phyloP scores from a whole-genome alignment of 2,797 vertebrate genomes.

The Chiloscyllium punctatum region DNA sequence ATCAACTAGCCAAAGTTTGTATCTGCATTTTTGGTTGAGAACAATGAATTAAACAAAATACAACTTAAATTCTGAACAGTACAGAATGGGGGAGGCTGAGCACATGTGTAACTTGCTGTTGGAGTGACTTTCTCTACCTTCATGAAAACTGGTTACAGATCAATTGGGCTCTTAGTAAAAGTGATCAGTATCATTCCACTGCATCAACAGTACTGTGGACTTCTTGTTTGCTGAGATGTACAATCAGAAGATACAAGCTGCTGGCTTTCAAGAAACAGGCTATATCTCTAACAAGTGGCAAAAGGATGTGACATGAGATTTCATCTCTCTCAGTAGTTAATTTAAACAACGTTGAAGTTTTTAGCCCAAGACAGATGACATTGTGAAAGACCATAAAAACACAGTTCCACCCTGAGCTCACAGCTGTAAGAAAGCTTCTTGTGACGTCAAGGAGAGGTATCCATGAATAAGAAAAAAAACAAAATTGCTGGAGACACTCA shows the following conservation, averaged over 20 bases:
- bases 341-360: background rate
- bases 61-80: background rate
- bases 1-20: background rate
- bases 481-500: background rate
- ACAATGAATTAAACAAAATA: background rate
- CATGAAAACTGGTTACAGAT: background rate
- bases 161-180: background rate
- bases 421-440: background rate
- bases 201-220: background rate
- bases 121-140: background rate
- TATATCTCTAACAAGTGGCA: background rate
- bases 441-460: background rate
- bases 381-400: background rate
- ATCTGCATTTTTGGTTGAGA: background rate
- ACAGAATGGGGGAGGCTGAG: background rate
- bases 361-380: background rate
- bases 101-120: background rate
- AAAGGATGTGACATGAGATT: background rate
- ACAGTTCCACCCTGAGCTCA: background rate
- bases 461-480: background rate
- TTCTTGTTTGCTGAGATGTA: background rate
- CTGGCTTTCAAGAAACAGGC: background rate
- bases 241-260: background rate
- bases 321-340: background rate
- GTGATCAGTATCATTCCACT: background rate